Percentiles rank a stretch among this genome's conserved stretches.
phyloP scores from a whole-genome alignment of 2,888 invertebrate species.

The Nudaria mundana region DNA sequence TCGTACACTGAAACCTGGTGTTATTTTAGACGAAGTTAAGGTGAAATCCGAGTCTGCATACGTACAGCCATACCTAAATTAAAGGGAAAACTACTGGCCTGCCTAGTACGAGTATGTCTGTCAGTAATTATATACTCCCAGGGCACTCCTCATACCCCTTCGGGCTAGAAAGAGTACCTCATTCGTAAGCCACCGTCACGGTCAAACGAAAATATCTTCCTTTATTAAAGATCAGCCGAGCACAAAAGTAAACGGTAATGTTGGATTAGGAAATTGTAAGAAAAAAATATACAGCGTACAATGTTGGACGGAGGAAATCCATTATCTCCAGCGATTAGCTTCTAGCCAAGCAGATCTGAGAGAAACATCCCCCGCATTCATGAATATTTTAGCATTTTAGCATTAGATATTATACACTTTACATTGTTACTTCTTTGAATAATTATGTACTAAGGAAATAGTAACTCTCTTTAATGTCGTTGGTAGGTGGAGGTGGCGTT shows the following conservation, averaged over 20 bases:
- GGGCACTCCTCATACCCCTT: too few species aligned
- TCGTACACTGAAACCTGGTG: too few species aligned
- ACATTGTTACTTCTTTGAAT: neutral
- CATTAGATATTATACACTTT: slow-evolving; percentile 4
- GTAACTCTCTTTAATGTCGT: neutral
- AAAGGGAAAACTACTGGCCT: too few species aligned
- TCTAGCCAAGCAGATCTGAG: slow-evolving; percentile 5
- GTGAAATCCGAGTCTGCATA: too few species aligned
- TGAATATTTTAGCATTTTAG: slow-evolving; percentile 30
- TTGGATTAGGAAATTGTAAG: neutral
- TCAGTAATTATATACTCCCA: too few species aligned
- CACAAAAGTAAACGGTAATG: neutral
- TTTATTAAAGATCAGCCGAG: neutral
- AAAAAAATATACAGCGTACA: neutral
- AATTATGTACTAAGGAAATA: neutral
- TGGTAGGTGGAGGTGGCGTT: too few species aligned
- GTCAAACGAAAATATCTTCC: neutral
- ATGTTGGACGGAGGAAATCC: slow-evolving; percentile 9
- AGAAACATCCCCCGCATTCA: slow-evolving; percentile 18
- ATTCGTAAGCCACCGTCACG: too few species aligned
- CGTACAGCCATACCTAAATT: too few species aligned
- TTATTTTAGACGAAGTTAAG: too few species aligned
- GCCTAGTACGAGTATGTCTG: too few species aligned
- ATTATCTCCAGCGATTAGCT: slow-evolving; percentile 12
- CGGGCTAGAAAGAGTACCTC: too few species aligned